A percentile compares a stretch with the other conserved stretches of the same genome.
phyloP scores from a whole-genome alignment of 2,888 invertebrate species.

The Lochmaea crataegi region DNA sequence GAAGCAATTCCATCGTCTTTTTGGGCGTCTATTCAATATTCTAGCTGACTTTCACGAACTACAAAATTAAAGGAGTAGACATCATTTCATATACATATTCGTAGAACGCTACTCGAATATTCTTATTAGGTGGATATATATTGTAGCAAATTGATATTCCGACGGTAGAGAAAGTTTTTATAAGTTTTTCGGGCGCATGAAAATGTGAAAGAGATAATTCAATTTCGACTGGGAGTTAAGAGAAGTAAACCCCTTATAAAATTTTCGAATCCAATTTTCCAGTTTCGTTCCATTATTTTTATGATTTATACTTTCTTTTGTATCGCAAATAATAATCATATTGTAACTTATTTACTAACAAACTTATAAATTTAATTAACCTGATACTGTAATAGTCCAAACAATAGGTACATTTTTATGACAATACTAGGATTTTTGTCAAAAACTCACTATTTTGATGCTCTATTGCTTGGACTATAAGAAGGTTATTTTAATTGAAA shows the following conservation, averaged over 20 bases:
- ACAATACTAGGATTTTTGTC: too few relatives aligned
- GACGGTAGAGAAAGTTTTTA: slow-evolving; percentile 34
- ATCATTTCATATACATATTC: slow-evolving; percentile 38
- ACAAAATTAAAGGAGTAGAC: slow-evolving; percentile 38
- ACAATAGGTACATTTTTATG: too few relatives aligned
- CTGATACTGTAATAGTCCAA: too few relatives aligned
- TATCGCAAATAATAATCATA: too few relatives aligned
- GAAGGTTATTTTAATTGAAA: too few relatives aligned
- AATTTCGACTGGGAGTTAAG: slow-evolving; percentile 23
- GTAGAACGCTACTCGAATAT: slow-evolving; percentile 31
- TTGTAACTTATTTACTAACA: too few relatives aligned
- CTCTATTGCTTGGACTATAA: too few relatives aligned
- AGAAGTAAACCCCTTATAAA: slow-evolving; percentile 20
- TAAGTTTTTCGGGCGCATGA: slow-evolving; percentile 35
- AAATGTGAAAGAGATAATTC: slow-evolving; percentile 35
- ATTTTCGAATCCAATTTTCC: slow-evolving; percentile 14
- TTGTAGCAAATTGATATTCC: slow-evolving; percentile 36
- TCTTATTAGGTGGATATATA: slow-evolving; percentile 30
- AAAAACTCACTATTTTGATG: too few relatives aligned
- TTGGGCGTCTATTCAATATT: slow-evolving; percentile 33
- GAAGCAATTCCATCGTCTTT: slow-evolving; percentile 30
- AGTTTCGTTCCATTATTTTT: slow-evolving; percentile 15
- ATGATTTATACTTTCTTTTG: not conserved
- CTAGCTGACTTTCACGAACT: slow-evolving; percentile 37
- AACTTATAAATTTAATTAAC: too few relatives aligned